Evolutionary conservation across 2,888 invertebrate genomes (phyloP), one percentile per base, ranked within the genome.

Genomic region (Incurvaria masculella): DNA sequence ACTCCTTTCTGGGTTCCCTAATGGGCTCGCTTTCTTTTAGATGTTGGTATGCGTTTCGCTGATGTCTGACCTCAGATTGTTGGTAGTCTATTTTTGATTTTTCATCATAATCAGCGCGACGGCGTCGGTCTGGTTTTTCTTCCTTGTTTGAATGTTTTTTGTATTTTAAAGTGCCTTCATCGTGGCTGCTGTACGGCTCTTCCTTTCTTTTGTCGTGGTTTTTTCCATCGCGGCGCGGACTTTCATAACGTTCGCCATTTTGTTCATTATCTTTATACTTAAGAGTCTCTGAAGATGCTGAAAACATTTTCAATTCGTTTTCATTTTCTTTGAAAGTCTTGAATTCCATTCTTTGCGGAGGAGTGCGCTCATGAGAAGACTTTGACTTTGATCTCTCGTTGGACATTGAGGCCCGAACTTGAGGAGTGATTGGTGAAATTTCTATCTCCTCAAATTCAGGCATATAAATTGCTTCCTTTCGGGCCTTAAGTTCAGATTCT

Each of bases 391-490:
- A 59, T 55, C 75, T 75, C 50, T 79, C 79, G 20, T 72, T 65
- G 47, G 72, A 64, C 38, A 75, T 51, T 17, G 74, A 76, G 6
- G 74, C 70, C 23, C 79, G 68, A 14, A 76, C 68, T 45, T 76
- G 73, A 8, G 79, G 76, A 55, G 76, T 79, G 10, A 79, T 75
- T 14, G 78, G 79, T 33, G 71, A 72, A 16, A 79, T 73, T 61
- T 79, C 76, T 44, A 78, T 78, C 61, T 78, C 78, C 61, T 78
- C 78, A 61, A 78, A 78, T 50, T 78, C 76, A 17, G 76, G 73
- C 71, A 75, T 75, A 43, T 76, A 76, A 5, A 66, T 63, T 55
- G 69, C 76, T 57, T 76, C 76, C 62, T 76, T 76, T 16, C 66
- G 69, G 53, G 65, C 68, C 57, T 75, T 76, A 18, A 68, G 63